These are phyloP conservation scores for Ptyas mucosa DNA, from an alignment of 2,113 vertebrate genomes.

Conservation along the genomic window DNA sequence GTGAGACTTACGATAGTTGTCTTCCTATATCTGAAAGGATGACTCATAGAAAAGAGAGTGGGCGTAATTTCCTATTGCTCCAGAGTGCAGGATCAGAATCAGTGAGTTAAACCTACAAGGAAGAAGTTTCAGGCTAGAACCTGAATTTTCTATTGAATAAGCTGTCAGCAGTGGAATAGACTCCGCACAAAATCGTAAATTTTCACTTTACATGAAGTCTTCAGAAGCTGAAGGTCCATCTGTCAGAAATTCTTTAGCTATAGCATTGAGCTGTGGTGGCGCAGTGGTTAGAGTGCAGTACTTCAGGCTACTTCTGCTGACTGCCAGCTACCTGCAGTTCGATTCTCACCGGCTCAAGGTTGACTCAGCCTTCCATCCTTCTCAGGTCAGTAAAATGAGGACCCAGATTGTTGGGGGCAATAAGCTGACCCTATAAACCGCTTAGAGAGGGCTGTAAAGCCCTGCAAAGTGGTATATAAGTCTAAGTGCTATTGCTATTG, in stretches of 20 bases:
- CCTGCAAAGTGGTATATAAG: too few relatives aligned
- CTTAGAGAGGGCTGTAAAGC: too few relatives aligned
- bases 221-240: neutral
- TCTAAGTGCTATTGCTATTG: neutral
- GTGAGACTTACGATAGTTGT: neutral
- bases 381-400: too few relatives aligned
- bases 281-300: too few relatives aligned
- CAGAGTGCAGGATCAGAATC: neutral
- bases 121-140: neutral
- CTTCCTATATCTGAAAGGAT: neutral
- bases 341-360: too few relatives aligned
- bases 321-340: too few relatives aligned
- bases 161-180: neutral
- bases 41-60: neutral
- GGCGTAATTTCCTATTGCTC: neutral
- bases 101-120: neutral
- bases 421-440: too few relatives aligned
- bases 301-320: too few relatives aligned
- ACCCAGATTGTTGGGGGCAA: too few relatives aligned
- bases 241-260: neutral
- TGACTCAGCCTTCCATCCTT: too few relatives aligned
- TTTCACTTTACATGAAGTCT: neutral
- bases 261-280: neutral
- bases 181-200: neutral
- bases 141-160: neutral